Conservation (phyloP, 2,888 invertebrate species). For the Ormia ochracea region DNA sequence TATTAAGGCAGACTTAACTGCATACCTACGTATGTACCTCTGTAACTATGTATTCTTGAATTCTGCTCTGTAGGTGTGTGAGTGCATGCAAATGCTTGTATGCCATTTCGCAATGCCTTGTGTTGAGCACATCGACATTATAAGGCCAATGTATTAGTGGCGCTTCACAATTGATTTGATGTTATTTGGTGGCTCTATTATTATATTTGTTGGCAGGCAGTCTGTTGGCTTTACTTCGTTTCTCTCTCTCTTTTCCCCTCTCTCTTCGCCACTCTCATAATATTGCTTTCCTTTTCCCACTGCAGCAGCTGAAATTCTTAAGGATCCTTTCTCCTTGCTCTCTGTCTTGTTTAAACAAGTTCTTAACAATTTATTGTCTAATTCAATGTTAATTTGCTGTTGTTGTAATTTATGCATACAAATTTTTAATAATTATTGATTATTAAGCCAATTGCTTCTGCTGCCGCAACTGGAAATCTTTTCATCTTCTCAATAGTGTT, state of each 20-base stretch:
- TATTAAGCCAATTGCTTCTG: constrained; percentile 2
- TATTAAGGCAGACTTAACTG: background rate
- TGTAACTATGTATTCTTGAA: constrained; percentile 32
- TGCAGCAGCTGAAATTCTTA: constrained; percentile 24
- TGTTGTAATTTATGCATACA: constrained; percentile 4
- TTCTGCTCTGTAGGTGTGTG: constrained; percentile 19
- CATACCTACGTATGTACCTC: background rate
- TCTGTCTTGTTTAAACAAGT: constrained; percentile 40
- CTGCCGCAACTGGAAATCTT: background rate
- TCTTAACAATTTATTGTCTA: constrained; percentile 45
- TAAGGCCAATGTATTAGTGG: constrained; percentile 51
- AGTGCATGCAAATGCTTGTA: constrained; percentile 36
- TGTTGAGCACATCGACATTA: constrained; percentile 32
- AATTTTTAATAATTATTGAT: constrained; percentile 58
- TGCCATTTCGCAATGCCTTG: constrained; percentile 57
- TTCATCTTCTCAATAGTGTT: constrained; percentile 24
- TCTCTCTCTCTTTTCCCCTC: background rate
- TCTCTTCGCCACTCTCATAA: background rate
- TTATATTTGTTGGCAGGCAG: constrained; percentile 49
- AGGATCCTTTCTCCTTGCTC: constrained; percentile 40
- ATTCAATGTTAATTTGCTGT: constrained; percentile 57
- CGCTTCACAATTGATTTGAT: constrained; percentile 52
- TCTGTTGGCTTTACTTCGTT: background rate
- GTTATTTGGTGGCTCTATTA: constrained; percentile 51
- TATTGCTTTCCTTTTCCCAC: too few relatives aligned